Evolutionary conservation across 1,140 invertebrate species (phyloP), one percentile per base, ranked within the genome.

Genomic region (Pseudomyrmex pallidus): DNA sequence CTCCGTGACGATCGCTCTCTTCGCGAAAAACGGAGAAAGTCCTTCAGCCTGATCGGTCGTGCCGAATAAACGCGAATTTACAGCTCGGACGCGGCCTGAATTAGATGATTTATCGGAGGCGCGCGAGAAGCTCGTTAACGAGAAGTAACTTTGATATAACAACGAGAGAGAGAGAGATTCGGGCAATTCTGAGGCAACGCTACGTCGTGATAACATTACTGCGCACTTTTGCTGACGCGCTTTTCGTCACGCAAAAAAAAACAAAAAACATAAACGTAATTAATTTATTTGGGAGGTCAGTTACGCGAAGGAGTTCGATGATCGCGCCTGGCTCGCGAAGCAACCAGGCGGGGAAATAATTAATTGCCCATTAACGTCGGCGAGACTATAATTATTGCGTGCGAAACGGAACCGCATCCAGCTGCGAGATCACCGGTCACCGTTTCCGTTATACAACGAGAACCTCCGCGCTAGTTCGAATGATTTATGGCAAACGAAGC

Each of bases 91-190:
- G 2, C 12, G 67, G 13, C 44, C 80, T 50, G 70, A 84, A 82
- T 80, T 56, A 44, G 52, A 76, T 70, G 70, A 74, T 76, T 83
- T 83, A 77, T 78, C 50, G 50, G 52, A 63, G 25, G 56, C 48
- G 57, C 35, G 59, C 83, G 66, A 85, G 77, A 73, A 85, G 50
- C 83, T 85, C 83, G 83, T 85, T 85, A 82, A 64, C 57, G 25
- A 64, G 66, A n/a, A 56, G 13, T 17, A 57, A 61, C 52, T 85
- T 72, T 80, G 35, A 35, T 7, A 7, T 73, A 82, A 82, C 83
- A 77, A 84, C 61, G 22, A 85, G 52, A 5, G n/a, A 20, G 44
- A 35, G 35, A 35, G 35, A 35, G 46, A 74, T 35, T 25, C 15
- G 64, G 74, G 52, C 35, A 13, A 80, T 54, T 84, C 50, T 44